phyloP scores from a whole-genome alignment of 1,140 invertebrate genomes.

The Scaptomyza graminum region DNA sequence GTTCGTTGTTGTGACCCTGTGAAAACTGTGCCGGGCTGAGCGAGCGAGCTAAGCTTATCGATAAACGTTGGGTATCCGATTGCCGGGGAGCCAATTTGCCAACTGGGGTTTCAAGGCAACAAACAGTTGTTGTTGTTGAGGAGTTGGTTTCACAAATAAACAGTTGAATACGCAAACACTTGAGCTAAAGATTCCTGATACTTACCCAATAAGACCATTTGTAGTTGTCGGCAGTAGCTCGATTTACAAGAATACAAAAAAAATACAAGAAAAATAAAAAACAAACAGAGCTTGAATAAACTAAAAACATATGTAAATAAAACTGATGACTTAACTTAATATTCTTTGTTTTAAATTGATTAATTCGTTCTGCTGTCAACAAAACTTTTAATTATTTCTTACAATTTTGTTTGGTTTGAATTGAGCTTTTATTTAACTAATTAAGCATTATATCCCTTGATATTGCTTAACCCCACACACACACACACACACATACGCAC shows the following conservation, averaged over 20 bases:
- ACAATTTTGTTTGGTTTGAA: no score
- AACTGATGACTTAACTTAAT: no score
- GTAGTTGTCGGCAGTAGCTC: not conserved
- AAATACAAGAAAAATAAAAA: no score
- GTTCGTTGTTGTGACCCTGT: not conserved
- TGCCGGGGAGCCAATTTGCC: conserved; percentile 1
- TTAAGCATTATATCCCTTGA: conserved; percentile 19
- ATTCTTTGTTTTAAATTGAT: no score
- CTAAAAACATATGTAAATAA: no score
- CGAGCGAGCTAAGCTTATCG: conserved; percentile 11
- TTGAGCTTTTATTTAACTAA: conserved; percentile 21
- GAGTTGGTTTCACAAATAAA: conserved; percentile 3
- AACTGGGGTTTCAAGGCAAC: not conserved
- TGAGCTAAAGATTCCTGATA: conserved; percentile 10
- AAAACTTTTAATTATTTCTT: not conserved
- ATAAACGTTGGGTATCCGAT: not conserved
- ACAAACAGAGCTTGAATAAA: no score
- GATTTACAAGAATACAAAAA: no score
- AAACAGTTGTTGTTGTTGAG: not conserved
- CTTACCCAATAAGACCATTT: not conserved
- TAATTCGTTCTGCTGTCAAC: no score
- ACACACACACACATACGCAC: not conserved
- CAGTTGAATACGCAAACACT: conserved; percentile 13
- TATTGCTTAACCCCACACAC: not conserved
- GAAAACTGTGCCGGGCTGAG: not conserved